Evolutionary conservation across 2,888 invertebrate genomes (phyloP).

Genomic region (Tenthredo livida): DNA sequence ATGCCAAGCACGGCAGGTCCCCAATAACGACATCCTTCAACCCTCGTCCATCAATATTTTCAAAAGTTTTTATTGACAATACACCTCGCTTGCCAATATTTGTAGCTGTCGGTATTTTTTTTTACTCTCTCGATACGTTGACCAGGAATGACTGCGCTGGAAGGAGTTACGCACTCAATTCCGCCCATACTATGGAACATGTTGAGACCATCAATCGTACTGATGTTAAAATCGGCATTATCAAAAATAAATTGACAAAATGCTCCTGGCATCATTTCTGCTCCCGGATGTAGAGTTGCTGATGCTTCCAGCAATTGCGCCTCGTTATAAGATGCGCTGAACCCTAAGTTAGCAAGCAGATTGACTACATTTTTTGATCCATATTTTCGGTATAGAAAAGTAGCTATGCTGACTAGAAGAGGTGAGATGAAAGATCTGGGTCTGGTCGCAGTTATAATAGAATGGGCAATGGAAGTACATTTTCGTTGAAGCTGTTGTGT

Average conservation of each 20-base stretch:
- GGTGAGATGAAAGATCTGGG: constrained; percentile 54
- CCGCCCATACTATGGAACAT: constrained; percentile 59
- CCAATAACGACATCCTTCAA: constrained; percentile 40
- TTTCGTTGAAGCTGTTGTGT: constrained; percentile 21
- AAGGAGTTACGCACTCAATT: constrained; percentile 50
- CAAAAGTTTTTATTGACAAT: constrained; percentile 29
- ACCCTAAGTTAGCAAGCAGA: constrained; percentile 19
- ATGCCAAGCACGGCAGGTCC: not conserved
- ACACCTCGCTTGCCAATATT: constrained; percentile 16
- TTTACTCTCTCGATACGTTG: not conserved
- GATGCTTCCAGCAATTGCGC: constrained; percentile 54
- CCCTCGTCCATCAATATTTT: constrained; percentile 6
- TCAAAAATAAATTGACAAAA: constrained; percentile 52
- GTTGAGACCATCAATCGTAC: constrained; percentile 55
- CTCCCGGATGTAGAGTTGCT: constrained; percentile 46
- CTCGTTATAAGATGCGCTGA: constrained; percentile 54
- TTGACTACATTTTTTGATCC: constrained; percentile 5
- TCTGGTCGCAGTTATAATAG: constrained; percentile 50
- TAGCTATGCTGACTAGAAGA: constrained; percentile 51
- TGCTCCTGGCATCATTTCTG: constrained; percentile 40
- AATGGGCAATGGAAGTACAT: constrained; percentile 29
- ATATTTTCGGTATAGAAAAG: constrained; percentile 17
- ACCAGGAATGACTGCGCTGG: not conserved
- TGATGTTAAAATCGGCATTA: constrained; percentile 55
- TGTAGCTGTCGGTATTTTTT: not conserved